Evolutionary conservation across 92 coral and sea anemone species (phyloP), one percentile per base, ranked within the genome.

Genomic region (Paramuricea clavata): DNA sequence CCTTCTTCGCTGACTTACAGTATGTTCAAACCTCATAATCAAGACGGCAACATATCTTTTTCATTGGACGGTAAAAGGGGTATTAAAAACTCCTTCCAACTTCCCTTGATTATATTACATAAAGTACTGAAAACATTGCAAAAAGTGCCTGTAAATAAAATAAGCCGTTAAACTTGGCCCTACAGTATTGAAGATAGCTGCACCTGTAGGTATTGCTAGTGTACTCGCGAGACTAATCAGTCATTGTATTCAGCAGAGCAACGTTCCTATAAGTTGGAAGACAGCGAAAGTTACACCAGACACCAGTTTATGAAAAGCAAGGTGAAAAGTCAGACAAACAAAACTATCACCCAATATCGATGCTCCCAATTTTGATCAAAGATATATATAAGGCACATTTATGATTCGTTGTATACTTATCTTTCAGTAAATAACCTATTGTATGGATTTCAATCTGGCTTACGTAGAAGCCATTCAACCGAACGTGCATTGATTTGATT

Each of bases 391-490:
- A 35, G 25, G 26, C 79, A 49, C 13, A 83, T 83, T 16, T 44
- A 83, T 44, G 65, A 83, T 25, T 68, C 87, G 39, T 39, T 83
- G 64, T 69, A 49, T 62, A 13, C 32, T 15, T 43, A 82, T 19
- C 77, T 82, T 5, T 65, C 76, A 2, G 27, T 22, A 7, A 82
- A 67, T 25, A 19, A 82, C 17, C 49, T 83, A 22, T 49, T 83
- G 41, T 83, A 83, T 83, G 67, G 80, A 25, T 49, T 83, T 30
- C 87, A 83, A 78, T 83, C 87, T 17, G 87, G 80, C 17, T 83
- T 83, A 26, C 69, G 87, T 5, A 83, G 67, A 71, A 9, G n/a
- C 22, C 62, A 74, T 47, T 74, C 81, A 43, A 74, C 81, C 17
- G 81, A 43, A 74, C 42, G 34, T 22, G 81, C 81, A 8, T 31